A percentile compares a stretch with the other conserved stretches of the same genome.
These are phyloP conservation scores for Amiota mariae DNA, from an alignment of 2,888 invertebrate species.

Conservation along the genomic window DNA sequence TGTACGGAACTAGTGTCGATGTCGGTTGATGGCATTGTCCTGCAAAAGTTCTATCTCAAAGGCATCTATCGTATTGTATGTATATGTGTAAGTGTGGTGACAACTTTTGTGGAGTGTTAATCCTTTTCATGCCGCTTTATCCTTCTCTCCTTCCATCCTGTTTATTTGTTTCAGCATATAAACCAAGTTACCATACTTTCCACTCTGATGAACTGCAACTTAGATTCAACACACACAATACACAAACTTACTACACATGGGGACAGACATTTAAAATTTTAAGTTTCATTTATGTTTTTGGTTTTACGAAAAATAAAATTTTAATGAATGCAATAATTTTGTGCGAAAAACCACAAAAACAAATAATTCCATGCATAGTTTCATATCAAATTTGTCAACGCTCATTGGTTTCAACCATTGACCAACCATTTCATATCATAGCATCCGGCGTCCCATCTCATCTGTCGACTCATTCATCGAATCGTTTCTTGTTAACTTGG, in stretches of 20 bases:
- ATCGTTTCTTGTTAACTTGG: background rate
- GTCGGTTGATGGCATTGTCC: background rate
- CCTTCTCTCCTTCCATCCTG: background rate
- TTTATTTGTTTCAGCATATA: background rate
- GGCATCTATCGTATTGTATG: background rate
- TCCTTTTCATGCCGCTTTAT: constrained; percentile 13
- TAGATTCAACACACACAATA: no score
- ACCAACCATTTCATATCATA: constrained; percentile 44
- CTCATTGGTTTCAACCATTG: constrained; percentile 58
- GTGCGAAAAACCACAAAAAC: constrained; percentile 20
- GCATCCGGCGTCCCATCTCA: constrained; percentile 53
- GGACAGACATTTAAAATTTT: background rate
- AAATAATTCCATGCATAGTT: constrained; percentile 45
- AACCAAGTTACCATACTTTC: constrained; percentile 31
- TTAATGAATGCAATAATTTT: constrained; percentile 35
- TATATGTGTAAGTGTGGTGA: background rate
- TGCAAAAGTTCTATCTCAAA: no score
- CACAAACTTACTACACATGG: constrained; percentile 45
- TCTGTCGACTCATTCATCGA: constrained; percentile 34
- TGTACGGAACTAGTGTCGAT: background rate
- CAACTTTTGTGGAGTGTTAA: constrained; percentile 24
- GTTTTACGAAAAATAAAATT: constrained; percentile 32
- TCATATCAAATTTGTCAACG: constrained; percentile 46
- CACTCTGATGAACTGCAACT: constrained; percentile 58
- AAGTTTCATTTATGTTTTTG: constrained; percentile 42